Percentiles rank a stretch among this genome's conserved stretches.
These are phyloP conservation scores for Agonopterix arenella DNA, from an alignment of 2,888 invertebrate species.

Conservation along the genomic window DNA sequence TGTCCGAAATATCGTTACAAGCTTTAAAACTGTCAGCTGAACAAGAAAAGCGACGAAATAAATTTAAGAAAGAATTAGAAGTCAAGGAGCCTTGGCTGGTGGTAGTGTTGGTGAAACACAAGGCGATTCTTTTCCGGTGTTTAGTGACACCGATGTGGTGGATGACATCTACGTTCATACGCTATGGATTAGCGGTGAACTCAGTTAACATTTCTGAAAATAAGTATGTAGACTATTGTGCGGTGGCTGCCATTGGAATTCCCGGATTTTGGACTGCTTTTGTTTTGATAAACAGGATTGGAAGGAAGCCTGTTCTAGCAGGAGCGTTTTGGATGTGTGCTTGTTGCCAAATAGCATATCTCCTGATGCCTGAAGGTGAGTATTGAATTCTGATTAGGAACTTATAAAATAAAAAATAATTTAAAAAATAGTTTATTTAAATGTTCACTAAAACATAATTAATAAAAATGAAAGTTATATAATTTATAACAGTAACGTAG, in stretches of 20 bases:
- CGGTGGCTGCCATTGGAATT: constrained; percentile 79
- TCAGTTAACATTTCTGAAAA: constrained; percentile 80
- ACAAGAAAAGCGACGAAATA: constrained; percentile 27
- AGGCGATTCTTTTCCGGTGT: constrained; percentile 36
- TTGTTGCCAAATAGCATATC: constrained; percentile 71
- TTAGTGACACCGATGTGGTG: constrained; percentile 73
- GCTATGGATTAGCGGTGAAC: constrained; percentile 81
- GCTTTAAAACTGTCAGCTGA: constrained; percentile 30
- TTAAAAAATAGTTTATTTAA: no score
- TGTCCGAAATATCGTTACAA: constrained; percentile 41
- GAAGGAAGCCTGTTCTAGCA: constrained; percentile 76
- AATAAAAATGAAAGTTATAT: no score
- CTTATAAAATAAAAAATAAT: no score
- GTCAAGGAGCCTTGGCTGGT: constrained; percentile 56
- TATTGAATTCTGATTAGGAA: no score
- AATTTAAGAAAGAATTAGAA: constrained; percentile 31
- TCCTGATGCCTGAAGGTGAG: constrained; percentile 69
- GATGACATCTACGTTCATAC: constrained; percentile 80
- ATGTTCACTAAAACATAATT: no score
- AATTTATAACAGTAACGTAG: no score
- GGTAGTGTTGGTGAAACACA: constrained; percentile 41
- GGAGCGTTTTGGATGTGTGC: constrained; percentile 77
- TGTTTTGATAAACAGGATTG: constrained; percentile 73
- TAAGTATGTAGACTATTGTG: constrained; percentile 79
- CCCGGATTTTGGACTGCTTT: constrained; percentile 80